These are phyloP conservation scores for Cantharis rustica DNA, from an alignment of 2,888 invertebrate genomes.

Conservation along the genomic window DNA sequence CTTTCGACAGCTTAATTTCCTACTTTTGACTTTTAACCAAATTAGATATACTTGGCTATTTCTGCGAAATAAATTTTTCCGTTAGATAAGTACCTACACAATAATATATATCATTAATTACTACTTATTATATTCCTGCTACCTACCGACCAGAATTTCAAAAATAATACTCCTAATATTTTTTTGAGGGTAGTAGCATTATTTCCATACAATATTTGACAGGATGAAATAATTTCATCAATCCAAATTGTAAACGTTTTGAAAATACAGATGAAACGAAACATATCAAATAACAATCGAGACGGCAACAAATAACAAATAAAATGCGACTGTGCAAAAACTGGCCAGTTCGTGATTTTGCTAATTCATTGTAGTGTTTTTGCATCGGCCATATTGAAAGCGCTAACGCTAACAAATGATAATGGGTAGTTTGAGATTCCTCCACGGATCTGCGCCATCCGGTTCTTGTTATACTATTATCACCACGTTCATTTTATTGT, in stretches of 20 bases:
- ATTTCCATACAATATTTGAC: constrained; percentile 8
- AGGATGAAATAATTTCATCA: constrained; percentile 26
- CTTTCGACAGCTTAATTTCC: too few relatives aligned
- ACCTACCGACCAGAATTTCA: background rate
- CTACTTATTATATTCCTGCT: too few relatives aligned
- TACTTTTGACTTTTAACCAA: too few relatives aligned
- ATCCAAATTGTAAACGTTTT: constrained; percentile 13
- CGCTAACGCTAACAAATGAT: constrained; percentile 54
- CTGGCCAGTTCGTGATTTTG: constrained; percentile 39
- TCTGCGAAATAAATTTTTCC: too few relatives aligned
- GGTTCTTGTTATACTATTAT: constrained; percentile 56
- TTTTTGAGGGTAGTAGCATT: background rate
- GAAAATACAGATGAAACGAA: constrained; percentile 18
- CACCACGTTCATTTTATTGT: constrained; percentile 59
- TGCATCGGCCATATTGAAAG: constrained; percentile 33
- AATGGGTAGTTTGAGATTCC: constrained; percentile 56
- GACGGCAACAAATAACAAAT: constrained; percentile 22
- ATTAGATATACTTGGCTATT: too few relatives aligned
- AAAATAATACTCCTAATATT: background rate
- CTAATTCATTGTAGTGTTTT: constrained; percentile 38
- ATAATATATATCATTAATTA: too few relatives aligned
- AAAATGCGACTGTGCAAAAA: constrained; percentile 30
- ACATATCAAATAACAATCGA: constrained; percentile 24
- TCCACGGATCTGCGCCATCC: constrained; percentile 49
- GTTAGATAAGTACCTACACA: too few relatives aligned